Percentiles rank a stretch among this genome's conserved stretches.
Evolutionary conservation across 2,797 vertebrate species (phyloP).

Genomic region (Trachops cirrhosus): DNA sequence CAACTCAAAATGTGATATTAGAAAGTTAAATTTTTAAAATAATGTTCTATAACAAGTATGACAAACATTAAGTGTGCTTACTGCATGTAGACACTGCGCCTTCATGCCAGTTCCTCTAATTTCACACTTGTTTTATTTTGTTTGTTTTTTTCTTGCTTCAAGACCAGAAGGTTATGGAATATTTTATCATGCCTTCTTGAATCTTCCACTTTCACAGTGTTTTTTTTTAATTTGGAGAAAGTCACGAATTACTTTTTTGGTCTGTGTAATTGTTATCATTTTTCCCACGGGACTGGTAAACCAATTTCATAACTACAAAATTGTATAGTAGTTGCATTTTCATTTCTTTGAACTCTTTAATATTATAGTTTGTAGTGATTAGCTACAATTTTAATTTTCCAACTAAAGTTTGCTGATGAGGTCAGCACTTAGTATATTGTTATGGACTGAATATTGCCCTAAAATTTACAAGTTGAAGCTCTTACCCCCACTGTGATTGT

Average conservation of each 20-base stretch:
- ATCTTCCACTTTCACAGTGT: background rate
- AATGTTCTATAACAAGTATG: background rate
- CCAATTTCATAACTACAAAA: background rate
- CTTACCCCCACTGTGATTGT: background rate
- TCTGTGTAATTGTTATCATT: background rate
- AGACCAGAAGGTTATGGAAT: background rate
- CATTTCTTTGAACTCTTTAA: background rate
- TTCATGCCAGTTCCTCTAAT: background rate
- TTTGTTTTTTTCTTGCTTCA: background rate
- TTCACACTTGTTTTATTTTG: background rate
- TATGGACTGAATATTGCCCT: background rate
- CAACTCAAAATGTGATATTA: background rate
- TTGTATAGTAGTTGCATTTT: background rate
- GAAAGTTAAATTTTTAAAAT: background rate
- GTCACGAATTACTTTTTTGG: background rate
- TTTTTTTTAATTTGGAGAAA: constrained; percentile 17
- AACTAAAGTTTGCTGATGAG: background rate
- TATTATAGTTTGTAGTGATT: background rate
- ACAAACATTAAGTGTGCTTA: background rate
- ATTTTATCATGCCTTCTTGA: background rate
- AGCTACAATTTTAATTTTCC: background rate
- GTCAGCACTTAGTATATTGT: background rate
- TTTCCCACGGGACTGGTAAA: background rate
- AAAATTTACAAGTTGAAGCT: background rate
- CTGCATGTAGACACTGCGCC: background rate